Evolutionary conservation across 2,113 vertebrate genomes (phyloP).

Genomic region (Melanocharis versteri): DNA sequence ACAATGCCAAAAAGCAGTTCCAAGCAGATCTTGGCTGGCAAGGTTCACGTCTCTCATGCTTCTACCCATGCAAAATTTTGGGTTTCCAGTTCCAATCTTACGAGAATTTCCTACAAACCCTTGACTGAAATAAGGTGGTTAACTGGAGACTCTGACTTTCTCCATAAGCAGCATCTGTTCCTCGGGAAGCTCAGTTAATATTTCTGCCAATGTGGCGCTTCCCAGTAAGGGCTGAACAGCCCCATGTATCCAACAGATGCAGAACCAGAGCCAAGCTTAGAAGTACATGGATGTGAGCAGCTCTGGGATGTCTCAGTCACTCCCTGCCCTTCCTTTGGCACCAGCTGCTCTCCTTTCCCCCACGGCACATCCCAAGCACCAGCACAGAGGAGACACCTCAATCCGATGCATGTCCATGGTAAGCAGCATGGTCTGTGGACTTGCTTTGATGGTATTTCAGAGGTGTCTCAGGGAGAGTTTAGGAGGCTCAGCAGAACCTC

Average conservation of each 20-base stretch:
- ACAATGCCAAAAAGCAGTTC: not conserved
- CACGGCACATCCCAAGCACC: fast-evolving
- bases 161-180: not conserved
- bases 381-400: not conserved
- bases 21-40: not conserved
- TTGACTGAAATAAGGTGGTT: not conserved
- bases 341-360: not conserved
- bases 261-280: not conserved
- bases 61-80: not conserved
- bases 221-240: not conserved
- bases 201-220: not conserved
- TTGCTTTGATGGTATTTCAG: not conserved
- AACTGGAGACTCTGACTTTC: not conserved
- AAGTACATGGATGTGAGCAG: fast-evolving
- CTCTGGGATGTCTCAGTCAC: not conserved
- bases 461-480: too few relatives aligned
- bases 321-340: not conserved
- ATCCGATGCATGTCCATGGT: fast-evolving
- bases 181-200: not conserved
- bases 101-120: not conserved
- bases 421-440: not conserved
- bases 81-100: not conserved
- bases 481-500: not conserved
- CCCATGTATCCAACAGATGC: fast-evolving
- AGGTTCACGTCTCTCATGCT: fast-evolving